Conservation (phyloP, 2,797 vertebrate species). For the Meda fulgida region DNA sequence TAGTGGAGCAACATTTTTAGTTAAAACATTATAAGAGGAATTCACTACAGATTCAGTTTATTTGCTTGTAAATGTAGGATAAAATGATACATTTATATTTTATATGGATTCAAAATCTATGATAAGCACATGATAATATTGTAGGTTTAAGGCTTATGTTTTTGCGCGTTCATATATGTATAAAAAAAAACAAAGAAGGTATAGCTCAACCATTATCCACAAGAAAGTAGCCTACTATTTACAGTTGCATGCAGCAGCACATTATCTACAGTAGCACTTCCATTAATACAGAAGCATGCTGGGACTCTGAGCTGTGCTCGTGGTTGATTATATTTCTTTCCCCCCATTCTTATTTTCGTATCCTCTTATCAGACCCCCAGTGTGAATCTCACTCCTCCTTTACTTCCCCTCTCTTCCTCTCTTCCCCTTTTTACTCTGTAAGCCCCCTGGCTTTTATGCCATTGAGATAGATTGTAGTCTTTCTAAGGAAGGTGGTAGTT, state of each 20-base stretch:
- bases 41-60: neutral
- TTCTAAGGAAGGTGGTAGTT: constrained; percentile 41
- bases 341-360: constrained; percentile 23
- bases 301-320: constrained; percentile 13
- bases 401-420: neutral
- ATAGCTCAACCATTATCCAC: neutral
- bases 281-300: constrained; percentile 23
- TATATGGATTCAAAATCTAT: neutral
- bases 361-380: constrained; percentile 35
- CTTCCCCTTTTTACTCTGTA: constrained; percentile 18
- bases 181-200: neutral
- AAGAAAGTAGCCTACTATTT: neutral
- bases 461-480: constrained; percentile 42
- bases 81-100: constrained; percentile 12
- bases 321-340: constrained; percentile 44
- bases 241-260: constrained; percentile 18
- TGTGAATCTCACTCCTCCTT: constrained; percentile 18
- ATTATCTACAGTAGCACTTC: constrained; percentile 25
- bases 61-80: constrained; percentile 5
- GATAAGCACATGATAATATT: neutral
- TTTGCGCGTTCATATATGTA: neutral
- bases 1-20: neutral
- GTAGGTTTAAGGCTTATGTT: neutral
- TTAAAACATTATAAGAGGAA: constrained; percentile 11
- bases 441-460: constrained; percentile 21